Conservation (phyloP, 2,888 invertebrate species). For the Parthenolecanium corni region DNA sequence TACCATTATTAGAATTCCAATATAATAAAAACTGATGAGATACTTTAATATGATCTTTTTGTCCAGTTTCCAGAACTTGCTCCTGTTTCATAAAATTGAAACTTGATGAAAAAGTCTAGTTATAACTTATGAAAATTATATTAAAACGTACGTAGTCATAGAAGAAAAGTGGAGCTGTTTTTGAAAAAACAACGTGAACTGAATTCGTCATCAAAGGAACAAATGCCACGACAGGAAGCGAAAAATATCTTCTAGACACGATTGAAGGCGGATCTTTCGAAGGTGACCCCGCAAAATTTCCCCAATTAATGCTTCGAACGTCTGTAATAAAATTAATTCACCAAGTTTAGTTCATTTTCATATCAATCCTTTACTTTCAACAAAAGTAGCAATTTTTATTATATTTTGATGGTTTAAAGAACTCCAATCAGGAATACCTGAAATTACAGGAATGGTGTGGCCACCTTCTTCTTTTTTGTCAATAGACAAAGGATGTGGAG, state of each 20-base stretch:
- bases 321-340: constrained; percentile 29
- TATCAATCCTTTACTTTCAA: no score
- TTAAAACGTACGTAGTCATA: constrained; percentile 39
- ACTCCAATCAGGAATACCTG: no score
- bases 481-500: no score
- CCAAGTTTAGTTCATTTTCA: no score
- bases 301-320: constrained; percentile 60
- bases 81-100: not conserved
- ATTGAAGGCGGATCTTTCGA: constrained; percentile 50
- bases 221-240: constrained; percentile 39
- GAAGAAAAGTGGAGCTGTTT: constrained; percentile 41
- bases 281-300: constrained; percentile 71
- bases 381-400: no score
- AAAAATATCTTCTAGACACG: constrained; percentile 45
- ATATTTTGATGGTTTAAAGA: no score
- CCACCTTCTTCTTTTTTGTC: no score
- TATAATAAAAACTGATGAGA: constrained; percentile 55
- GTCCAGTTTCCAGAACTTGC: constrained; percentile 23
- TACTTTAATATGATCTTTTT: constrained; percentile 35
- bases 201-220: constrained; percentile 45
- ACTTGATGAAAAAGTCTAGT: not conserved
- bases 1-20: constrained; percentile 64
- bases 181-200: constrained; percentile 50
- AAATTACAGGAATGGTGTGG: no score
- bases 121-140: not conserved